These are phyloP conservation scores for Gymnorhina tibicen DNA, from an alignment of 2,113 vertebrate genomes.

Conservation along the genomic window DNA sequence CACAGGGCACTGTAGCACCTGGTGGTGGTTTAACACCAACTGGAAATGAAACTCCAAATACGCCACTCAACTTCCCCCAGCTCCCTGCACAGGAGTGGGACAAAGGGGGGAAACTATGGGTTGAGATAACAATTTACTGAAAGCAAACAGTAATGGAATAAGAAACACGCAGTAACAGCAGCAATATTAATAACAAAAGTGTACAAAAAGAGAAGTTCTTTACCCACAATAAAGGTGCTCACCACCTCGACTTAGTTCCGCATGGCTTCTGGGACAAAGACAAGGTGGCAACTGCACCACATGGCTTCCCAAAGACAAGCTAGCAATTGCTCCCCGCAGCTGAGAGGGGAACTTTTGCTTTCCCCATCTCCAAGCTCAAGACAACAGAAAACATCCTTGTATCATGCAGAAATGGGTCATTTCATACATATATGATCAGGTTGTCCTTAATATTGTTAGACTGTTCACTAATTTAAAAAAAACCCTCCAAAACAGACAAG, in stretches of 20 bases:
- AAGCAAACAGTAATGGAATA: background rate
- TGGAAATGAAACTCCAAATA: background rate
- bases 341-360: no score
- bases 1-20: background rate
- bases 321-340: background rate
- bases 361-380: background rate
- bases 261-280: background rate
- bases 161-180: fast-evolving
- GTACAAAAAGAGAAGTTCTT: background rate
- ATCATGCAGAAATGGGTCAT: background rate
- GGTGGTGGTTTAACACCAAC: no score
- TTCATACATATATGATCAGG: background rate
- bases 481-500: fast-evolving
- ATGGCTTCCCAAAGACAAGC: background rate
- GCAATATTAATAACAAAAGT: background rate
- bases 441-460: background rate
- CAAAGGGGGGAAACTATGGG: background rate
- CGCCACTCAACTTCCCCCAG: background rate
- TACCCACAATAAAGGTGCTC: background rate
- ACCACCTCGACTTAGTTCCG: background rate
- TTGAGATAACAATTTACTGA: background rate
- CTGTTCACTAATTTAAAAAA: background rate
- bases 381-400: background rate
- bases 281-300: background rate
- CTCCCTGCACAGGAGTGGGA: background rate